phyloP scores from a whole-genome alignment of 1,140 invertebrate species.

The Zelostemma sp. region DNA sequence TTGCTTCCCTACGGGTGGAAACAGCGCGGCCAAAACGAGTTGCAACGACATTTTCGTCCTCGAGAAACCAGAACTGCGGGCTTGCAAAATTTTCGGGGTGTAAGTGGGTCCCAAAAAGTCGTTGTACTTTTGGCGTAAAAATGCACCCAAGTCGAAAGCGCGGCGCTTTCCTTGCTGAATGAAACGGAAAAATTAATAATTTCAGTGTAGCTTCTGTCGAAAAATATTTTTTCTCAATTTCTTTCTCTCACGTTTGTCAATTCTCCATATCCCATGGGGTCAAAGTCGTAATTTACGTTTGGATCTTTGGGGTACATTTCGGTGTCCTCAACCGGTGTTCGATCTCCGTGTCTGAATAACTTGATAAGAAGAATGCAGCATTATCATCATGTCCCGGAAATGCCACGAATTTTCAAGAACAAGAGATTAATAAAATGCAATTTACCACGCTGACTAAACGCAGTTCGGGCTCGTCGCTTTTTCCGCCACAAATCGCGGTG shows the following conservation, averaged over 20 bases:
- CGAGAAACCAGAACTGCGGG: constrained; percentile 67
- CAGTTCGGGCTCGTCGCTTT: too few species aligned
- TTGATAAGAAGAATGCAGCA: too few species aligned
- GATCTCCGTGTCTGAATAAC: constrained; percentile 55
- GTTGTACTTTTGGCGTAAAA: constrained; percentile 62
- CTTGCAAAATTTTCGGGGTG: constrained; percentile 61
- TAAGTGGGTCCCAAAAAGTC: constrained; percentile 64
- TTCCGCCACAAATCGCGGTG: too few species aligned
- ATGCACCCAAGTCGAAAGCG: constrained; percentile 62
- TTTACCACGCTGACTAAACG: too few species aligned
- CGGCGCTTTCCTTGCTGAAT: constrained; percentile 69
- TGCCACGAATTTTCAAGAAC: constrained; percentile 23
- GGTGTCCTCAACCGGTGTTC: constrained; percentile 30
- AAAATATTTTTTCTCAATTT: neutral
- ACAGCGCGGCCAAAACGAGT: constrained; percentile 70
- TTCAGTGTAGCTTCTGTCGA: neutral
- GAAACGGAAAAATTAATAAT: constrained; percentile 4
- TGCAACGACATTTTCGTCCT: constrained; percentile 73
- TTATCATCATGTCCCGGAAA: too few species aligned
- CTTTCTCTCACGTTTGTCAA: constrained; percentile 49
- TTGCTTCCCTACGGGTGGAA: constrained; percentile 41
- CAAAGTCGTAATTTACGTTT: neutral
- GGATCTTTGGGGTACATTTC: constrained; percentile 17
- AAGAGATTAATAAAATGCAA: too few species aligned
- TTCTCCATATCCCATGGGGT: constrained; percentile 31